Conservation (phyloP, 2,888 invertebrate species). For the Cremastinae sp. region DNA sequence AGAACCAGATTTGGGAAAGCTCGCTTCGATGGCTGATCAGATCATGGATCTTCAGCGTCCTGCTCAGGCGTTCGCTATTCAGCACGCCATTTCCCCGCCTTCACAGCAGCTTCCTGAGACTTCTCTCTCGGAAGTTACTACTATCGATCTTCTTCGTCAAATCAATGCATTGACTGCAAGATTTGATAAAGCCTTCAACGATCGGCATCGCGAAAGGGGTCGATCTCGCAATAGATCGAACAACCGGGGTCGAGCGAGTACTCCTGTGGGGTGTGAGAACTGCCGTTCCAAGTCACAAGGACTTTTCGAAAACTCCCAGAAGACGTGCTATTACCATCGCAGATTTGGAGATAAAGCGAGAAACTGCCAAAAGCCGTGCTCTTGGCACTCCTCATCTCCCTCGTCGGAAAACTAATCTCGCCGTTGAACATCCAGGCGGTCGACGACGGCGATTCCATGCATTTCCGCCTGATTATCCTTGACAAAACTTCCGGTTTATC, state of each 20-base stretch:
- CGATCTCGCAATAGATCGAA: too few relatives aligned
- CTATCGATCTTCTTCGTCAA: not conserved
- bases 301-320: constrained; percentile 6
- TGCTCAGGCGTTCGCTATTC: constrained; percentile 5
- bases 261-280: too few relatives aligned
- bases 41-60: constrained; percentile 44
- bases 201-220: too few relatives aligned
- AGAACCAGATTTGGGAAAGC: constrained; percentile 17
- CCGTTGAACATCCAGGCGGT: constrained; percentile 25
- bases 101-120: not conserved
- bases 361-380: constrained; percentile 4
- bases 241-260: not conserved
- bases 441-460: constrained; percentile 8
- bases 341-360: constrained; percentile 18
- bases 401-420: constrained; percentile 34
- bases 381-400: not conserved
- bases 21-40: constrained; percentile 38
- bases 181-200: too few relatives aligned
- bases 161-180: too few relatives aligned
- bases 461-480: constrained; percentile 15
- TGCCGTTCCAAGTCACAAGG: too few relatives aligned
- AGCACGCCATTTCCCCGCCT: not conserved
- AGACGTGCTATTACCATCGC: constrained; percentile 21
- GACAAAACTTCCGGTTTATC: constrained; percentile 12
- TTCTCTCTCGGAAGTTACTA: not conserved